A percentile compares a stretch with the other conserved stretches of the same genome.
Conservation (phyloP, 2,888 invertebrate species). For the Spilarctia lutea region DNA sequence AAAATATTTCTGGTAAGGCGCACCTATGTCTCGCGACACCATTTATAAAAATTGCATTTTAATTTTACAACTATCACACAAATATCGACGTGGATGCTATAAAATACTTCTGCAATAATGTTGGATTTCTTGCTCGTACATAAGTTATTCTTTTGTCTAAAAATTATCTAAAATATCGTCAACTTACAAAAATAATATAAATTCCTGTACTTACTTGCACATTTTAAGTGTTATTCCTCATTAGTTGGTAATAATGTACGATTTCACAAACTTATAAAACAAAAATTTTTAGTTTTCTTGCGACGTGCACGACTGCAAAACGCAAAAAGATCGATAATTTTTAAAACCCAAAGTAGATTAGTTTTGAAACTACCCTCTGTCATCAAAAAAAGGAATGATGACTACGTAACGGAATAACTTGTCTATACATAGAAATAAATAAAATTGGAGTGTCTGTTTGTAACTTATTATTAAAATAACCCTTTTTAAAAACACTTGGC, state of each 20-base stretch:
- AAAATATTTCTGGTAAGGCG: no score
- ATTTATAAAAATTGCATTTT: no score
- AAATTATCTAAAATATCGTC: neutral
- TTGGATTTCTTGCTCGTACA: neutral
- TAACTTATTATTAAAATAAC: no score
- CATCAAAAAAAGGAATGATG: no score
- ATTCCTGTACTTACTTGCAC: conserved; percentile 1
- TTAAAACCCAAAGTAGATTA: neutral
- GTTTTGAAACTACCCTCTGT: conserved; percentile 1
- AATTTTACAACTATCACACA: neutral
- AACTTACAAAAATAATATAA: neutral
- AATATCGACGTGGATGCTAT: neutral
- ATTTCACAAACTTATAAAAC: neutral
- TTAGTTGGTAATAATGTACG: neutral
- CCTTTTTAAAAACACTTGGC: no score
- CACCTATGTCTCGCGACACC: no score
- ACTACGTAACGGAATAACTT: neutral
- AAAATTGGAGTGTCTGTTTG: no score
- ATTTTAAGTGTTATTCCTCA: conserved; percentile 3
- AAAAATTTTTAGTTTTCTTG: neutral
- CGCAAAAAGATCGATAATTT: neutral
- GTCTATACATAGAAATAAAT: no score
- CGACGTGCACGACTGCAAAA: neutral
- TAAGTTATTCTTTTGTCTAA: neutral
- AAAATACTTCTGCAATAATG: neutral